Evolutionary conservation across 1,140 invertebrate species (phyloP), one percentile per base, ranked within the genome.

Genomic region (Pomacea maculata): DNA sequence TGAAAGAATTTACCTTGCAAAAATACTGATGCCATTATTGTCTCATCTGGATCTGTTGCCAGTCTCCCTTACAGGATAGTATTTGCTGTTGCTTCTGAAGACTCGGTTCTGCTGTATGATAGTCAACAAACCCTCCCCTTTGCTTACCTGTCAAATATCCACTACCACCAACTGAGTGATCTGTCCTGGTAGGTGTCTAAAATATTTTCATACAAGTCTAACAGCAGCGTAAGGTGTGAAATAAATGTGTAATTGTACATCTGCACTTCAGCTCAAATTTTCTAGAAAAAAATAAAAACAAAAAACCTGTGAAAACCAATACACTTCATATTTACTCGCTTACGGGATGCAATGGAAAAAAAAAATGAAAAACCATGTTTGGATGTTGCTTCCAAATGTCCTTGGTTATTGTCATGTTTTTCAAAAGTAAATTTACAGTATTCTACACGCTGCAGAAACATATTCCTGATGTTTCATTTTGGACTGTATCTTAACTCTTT

Each of bases 81-180:
- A 54, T 96, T 97, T 90, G 97, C 97, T 10, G 95, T 99, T 17
- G 97, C 95, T 21, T 97, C 97, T 3, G 94, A 96, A 86, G 95
- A 95, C 85, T 95, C 96, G 29, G 94, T 99, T 72, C 92, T 97
- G 73, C 90, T 98, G 25, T 98, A 97, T 89, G 98, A 98, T 89
- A 98, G 97, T 14, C 97, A 98, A 90, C 97, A 98, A 91, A 91
- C 92, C 19, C 92, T 93, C 64, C 97, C 98, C 0, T 94, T 99
- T 90, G 97, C 95, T 1, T 92, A 95, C 78, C 93, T 99, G 73
- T 94, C 95, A 3, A 97, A 98, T 87, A 97, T 98, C 87, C 97
- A 99, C 91, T 99, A 98, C 85, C 96, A 97, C 2, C 93, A 96
- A 86, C 92, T 99, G 17, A 98, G 96, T 65, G 97, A 99, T 92